These are phyloP conservation scores for Daphoenositta chrysoptera DNA, from an alignment of 2,113 vertebrate genomes.

Conservation along the genomic window DNA sequence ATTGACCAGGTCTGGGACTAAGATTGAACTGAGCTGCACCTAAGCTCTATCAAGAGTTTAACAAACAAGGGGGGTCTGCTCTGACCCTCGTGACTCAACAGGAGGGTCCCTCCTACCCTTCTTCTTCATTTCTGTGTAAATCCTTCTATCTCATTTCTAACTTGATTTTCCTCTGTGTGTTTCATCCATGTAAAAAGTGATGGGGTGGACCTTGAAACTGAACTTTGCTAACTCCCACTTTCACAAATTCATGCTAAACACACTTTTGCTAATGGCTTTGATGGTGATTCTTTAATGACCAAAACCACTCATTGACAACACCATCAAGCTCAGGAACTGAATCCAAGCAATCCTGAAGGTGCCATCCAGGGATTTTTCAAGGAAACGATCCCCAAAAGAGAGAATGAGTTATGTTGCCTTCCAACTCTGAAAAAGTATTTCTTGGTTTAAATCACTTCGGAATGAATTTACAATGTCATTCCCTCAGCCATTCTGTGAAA, in stretches of 20 bases:
- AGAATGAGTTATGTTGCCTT: neutral
- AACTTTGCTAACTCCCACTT: neutral
- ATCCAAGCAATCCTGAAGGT: neutral
- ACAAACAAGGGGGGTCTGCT: neutral
- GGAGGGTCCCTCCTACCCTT: neutral
- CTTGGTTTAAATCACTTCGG: neutral
- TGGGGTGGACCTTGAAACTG: neutral
- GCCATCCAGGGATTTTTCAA: neutral
- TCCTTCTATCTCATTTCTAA: neutral
- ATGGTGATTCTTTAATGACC: neutral
- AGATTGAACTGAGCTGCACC: neutral
- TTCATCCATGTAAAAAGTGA: neutral
- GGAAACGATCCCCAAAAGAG: neutral
- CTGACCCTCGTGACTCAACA: neutral
- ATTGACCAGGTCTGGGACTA: neutral
- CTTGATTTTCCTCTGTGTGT: neutral
- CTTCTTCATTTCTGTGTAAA: neutral
- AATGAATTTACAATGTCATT: slow-evolving; percentile 17
- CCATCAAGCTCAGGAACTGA: neutral
- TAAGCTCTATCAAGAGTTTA: neutral
- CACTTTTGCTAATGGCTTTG: neutral
- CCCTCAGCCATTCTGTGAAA: slow-evolving; percentile 8
- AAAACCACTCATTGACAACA: neutral
- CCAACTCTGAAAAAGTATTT: neutral
- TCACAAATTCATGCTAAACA: neutral